These are phyloP conservation scores for Nothocercus nigrocapillus DNA, from an alignment of 2,113 vertebrate genomes.

Conservation along the genomic window DNA sequence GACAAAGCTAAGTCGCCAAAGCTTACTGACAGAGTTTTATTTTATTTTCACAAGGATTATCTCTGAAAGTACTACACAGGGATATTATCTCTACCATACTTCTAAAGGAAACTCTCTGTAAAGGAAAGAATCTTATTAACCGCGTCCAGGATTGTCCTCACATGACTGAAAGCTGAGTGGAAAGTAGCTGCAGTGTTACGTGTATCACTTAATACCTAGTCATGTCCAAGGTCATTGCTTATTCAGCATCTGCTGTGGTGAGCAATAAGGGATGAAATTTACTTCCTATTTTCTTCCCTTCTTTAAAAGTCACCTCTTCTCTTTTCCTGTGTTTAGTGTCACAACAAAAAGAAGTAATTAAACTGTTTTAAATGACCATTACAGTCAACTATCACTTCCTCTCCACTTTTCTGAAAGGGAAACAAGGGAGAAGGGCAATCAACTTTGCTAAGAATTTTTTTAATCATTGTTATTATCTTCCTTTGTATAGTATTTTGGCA, in stretches of 20 bases:
- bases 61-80: background rate
- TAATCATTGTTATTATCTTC: background rate
- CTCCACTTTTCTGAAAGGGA: background rate
- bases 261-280: background rate
- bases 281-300: background rate
- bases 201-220: background rate
- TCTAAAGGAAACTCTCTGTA: background rate
- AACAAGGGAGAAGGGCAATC: background rate
- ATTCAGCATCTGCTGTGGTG: background rate
- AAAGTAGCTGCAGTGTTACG: slow-evolving; percentile 1
- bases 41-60: background rate
- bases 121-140: background rate
- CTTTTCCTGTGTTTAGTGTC: background rate
- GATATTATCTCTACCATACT: background rate
- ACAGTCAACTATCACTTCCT: background rate
- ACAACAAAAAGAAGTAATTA: background rate
- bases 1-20: slow-evolving; percentile 7
- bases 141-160: background rate
- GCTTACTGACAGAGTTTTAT: background rate
- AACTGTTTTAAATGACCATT: background rate
- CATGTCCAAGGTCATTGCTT: background rate
- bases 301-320: background rate
- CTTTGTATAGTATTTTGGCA: background rate
- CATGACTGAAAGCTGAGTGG: background rate
- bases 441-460: background rate